phyloP scores from a whole-genome alignment of 1,140 invertebrate genomes.

The Hesperophylax magnus region DNA sequence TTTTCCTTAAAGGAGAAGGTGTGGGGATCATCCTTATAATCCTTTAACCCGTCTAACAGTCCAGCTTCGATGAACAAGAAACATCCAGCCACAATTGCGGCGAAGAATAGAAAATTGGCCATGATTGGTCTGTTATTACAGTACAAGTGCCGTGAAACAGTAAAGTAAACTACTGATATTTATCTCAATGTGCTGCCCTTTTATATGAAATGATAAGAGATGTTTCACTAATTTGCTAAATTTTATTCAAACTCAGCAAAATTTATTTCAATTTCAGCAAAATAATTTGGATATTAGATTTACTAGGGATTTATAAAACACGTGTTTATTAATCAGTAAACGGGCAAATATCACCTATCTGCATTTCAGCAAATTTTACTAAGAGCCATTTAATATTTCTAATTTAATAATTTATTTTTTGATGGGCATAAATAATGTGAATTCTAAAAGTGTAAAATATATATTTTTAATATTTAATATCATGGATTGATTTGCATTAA shows the following conservation, averaged over 20 bases:
- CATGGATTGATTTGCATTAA: too few species aligned
- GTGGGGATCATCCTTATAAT: background rate
- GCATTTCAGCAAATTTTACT: too few species aligned
- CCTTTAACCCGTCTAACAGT: background rate
- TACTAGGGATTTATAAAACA: too few species aligned
- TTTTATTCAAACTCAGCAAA: background rate
- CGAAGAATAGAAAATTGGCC: background rate
- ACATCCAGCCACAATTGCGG: background rate
- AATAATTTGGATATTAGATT: too few species aligned
- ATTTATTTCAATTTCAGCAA: too few species aligned
- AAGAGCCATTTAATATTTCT: too few species aligned
- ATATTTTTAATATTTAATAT: too few species aligned
- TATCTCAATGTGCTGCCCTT: background rate
- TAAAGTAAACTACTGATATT: background rate
- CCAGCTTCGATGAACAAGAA: background rate
- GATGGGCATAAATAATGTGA: too few species aligned
- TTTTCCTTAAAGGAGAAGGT: background rate
- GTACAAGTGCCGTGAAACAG: background rate
- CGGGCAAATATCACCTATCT: too few species aligned
- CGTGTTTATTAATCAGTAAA: too few species aligned
- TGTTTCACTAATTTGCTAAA: background rate
- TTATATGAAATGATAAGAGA: background rate
- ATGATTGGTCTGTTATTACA: background rate
- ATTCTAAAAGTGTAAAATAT: too few species aligned
- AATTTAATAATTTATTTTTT: too few species aligned